Conservation (phyloP, 2,113 vertebrate species). For the Leptobrachium leishanense region DNA sequence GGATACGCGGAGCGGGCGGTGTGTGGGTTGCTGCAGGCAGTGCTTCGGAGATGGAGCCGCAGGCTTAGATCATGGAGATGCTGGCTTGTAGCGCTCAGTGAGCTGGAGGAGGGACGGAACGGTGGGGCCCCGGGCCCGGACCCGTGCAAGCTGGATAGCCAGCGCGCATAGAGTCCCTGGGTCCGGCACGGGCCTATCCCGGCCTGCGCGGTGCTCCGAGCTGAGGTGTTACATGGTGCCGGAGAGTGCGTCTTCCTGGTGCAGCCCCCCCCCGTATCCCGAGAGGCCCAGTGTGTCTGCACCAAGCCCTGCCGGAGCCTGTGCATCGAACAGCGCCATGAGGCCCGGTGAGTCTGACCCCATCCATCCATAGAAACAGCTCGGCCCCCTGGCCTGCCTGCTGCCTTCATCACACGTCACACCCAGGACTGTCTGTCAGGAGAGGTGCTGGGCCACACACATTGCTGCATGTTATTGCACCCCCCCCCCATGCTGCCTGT, state of each 20-base stretch:
- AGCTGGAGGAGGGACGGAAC: slow-evolving; percentile 12
- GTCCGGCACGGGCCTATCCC: slow-evolving; percentile 13
- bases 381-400: too few relatives aligned
- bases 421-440: too few relatives aligned
- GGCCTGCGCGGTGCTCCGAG: slow-evolving; percentile 47
- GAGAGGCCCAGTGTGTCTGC: slow-evolving; percentile 52
- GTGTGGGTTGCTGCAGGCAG: slow-evolving; percentile 27
- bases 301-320: slow-evolving; percentile 23
- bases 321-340: slow-evolving; percentile 59
- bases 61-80: too few relatives aligned
- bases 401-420: too few relatives aligned
- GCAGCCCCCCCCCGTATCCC: slow-evolving; percentile 58
- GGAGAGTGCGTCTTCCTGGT: slow-evolving; percentile 58
- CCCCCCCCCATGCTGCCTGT: too few relatives aligned
- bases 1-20: slow-evolving; percentile 53
- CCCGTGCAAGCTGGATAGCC: neutral
- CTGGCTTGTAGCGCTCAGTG: slow-evolving; percentile 28
- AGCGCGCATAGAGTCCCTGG: neutral
- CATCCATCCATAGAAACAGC: too few relatives aligned
- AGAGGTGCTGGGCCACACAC: too few relatives aligned
- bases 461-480: too few relatives aligned
- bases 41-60: slow-evolving; percentile 31
- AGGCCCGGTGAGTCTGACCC: slow-evolving; percentile 54
- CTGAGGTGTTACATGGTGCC: slow-evolving; percentile 54
- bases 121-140: slow-evolving; percentile 12